These are phyloP conservation scores for Spea bombifrons DNA, from an alignment of 2,113 vertebrate genomes.

Conservation along the genomic window DNA sequence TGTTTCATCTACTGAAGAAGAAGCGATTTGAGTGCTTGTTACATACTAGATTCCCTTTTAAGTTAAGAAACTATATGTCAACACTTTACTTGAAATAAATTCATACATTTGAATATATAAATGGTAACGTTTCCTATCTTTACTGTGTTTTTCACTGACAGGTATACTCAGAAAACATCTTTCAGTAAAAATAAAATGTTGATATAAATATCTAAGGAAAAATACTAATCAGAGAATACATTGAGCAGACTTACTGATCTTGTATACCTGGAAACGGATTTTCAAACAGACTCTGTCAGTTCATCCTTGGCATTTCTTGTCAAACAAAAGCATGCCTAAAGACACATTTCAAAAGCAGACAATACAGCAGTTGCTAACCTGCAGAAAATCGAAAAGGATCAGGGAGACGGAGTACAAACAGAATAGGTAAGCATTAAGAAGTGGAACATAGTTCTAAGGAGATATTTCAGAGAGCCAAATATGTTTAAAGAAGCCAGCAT, in stretches of 20 bases:
- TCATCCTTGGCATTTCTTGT: constrained; percentile 81
- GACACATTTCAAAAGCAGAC: constrained; percentile 86
- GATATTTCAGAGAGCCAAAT: constrained; percentile 83
- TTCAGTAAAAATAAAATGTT: constrained; percentile 84
- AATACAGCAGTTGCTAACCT: constrained; percentile 82
- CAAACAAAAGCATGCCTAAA: constrained; percentile 90
- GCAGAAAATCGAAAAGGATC: constrained; percentile 84
- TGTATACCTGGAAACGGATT: constrained; percentile 84
- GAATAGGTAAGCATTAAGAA: constrained; percentile 83
- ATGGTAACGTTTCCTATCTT: constrained; percentile 68
- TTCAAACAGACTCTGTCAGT: constrained; percentile 88
- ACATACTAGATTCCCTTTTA: constrained; percentile 59
- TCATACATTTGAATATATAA: constrained; percentile 75
- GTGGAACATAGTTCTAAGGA: constrained; percentile 76
- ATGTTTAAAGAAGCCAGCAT: constrained; percentile 79
- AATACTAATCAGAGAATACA: constrained; percentile 94
- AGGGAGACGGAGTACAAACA: constrained; percentile 84
- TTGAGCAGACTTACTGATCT: constrained; percentile 85
- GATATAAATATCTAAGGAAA: constrained; percentile 94
- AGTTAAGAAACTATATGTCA: constrained; percentile 59
- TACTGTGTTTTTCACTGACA: constrained; percentile 73
- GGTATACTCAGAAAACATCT: constrained; percentile 73
- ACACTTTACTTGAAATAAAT: constrained; percentile 63
- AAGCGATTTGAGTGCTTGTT: constrained; percentile 36
- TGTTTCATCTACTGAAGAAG: constrained; percentile 50